phyloP scores from a whole-genome alignment of 2,113 vertebrate genomes.

The Antigone vipio region DNA sequence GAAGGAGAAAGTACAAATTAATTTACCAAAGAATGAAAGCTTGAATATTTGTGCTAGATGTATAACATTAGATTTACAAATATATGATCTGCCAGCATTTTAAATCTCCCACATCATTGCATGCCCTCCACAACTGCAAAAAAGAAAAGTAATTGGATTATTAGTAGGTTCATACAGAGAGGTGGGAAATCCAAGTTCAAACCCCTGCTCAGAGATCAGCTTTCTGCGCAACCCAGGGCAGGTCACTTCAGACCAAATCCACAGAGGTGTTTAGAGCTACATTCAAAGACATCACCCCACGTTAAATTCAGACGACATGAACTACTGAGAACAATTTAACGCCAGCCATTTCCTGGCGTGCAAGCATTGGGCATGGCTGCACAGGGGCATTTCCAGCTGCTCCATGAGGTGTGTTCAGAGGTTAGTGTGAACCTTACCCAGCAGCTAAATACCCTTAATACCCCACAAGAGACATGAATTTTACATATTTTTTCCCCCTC shows the following conservation, averaged over 20 bases:
- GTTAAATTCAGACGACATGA: background rate
- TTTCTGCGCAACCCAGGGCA: background rate
- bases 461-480: rapidly evolving
- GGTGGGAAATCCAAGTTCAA: background rate
- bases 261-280: background rate
- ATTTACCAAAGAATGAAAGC: background rate
- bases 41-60: background rate
- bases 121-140: background rate
- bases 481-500: background rate
- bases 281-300: background rate
- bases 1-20: background rate
- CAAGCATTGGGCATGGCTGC: background rate
- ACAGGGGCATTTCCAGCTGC: background rate
- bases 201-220: background rate
- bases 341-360: background rate
- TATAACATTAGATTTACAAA: background rate
- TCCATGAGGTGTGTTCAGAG: background rate
- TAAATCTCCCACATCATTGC: background rate
- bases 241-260: background rate
- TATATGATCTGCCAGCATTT: background rate
- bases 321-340: background rate
- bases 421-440: background rate
- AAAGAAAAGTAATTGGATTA: background rate
- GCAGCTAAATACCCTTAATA: background rate
- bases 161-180: background rate